These are phyloP conservation scores for Euleptes europaea DNA, from an alignment of 2,113 vertebrate genomes.

Conservation along the genomic window DNA sequence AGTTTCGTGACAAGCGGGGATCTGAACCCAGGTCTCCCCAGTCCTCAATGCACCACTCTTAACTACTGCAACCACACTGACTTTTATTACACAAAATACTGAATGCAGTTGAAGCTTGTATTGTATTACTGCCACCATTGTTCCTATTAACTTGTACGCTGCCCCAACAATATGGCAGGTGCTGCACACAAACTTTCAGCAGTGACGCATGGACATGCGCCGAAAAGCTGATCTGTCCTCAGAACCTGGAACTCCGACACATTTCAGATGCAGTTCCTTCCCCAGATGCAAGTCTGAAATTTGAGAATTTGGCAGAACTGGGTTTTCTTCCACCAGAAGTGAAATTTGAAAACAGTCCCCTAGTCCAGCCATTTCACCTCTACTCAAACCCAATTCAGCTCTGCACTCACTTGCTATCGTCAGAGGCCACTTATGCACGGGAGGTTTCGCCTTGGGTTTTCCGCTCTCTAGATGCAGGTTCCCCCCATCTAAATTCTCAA, in stretches of 20 bases:
- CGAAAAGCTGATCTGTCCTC: background rate
- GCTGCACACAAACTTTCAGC: background rate
- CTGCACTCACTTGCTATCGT: background rate
- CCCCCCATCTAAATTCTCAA: too few species aligned
- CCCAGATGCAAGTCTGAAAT: background rate
- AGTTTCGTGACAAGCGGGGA: too few species aligned
- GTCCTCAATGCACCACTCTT: too few species aligned
- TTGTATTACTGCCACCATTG: too few species aligned
- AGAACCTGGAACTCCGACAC: background rate
- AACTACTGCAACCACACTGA: too few species aligned
- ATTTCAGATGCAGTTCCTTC: background rate
- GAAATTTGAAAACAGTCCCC: background rate
- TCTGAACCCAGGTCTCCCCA: too few species aligned
- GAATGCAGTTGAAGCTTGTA: background rate
- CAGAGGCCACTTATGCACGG: too few species aligned
- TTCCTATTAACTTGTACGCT: background rate
- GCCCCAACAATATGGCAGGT: background rate
- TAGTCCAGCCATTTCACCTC: background rate
- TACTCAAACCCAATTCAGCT: background rate
- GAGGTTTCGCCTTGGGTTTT: too few species aligned
- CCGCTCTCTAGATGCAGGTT: too few species aligned
- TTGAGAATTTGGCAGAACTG: background rate
- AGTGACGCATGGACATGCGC: too few species aligned
- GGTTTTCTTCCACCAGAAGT: background rate
- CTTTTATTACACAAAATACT: too few species aligned